Evolutionary conservation across 1,140 invertebrate species (phyloP), one percentile per base, ranked within the genome.

Genomic region (Helicoverpa armigera): DNA sequence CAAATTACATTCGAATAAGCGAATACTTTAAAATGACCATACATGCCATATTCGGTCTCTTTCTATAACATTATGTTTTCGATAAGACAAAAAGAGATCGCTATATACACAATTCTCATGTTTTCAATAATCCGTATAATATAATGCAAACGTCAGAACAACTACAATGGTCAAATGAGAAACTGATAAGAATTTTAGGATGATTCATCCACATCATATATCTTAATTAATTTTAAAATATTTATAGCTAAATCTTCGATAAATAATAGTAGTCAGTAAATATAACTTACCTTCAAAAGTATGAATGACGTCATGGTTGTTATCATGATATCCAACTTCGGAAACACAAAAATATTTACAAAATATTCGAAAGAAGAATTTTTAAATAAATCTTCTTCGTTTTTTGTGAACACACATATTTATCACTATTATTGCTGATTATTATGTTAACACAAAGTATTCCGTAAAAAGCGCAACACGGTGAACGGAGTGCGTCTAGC

Each of bases 291-390:
- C 94, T 95, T 95, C 73, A 95, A 90, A 78, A 95, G 89, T 90
- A 95, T 95, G 85, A 95, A 95, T 93, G 94, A 95, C 94, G 94
- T 94, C 94, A 95, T 95, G 90, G 89, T 95, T 92, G 92, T 95
- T 94, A 94, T 94, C 94, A 95, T 95, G 88, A 89, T 94, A 93
- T 92, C 88, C 90, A 91, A 93, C 89, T 95, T 89, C 82, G 86
- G 82, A 87, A 90, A 89, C 89, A 91, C 88, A 87, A 91, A 94
- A 90, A 91, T 88, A 90, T 90, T 89, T 88, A 87, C 82, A 91
- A 91, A 43, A 85, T 88, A 82, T 83, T 74, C 79, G 74, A 85
- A 79, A 79, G 69, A 82, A 86, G 73, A 81, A 82, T 85, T 86
- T 84, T 86, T 81, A 86, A 63, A 78, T 72, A 82, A 81, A 86